Evolutionary conservation across 2,797 vertebrate species (phyloP), one percentile per base, ranked within the genome.

Genomic region (Eospalax fontanierii): DNA sequence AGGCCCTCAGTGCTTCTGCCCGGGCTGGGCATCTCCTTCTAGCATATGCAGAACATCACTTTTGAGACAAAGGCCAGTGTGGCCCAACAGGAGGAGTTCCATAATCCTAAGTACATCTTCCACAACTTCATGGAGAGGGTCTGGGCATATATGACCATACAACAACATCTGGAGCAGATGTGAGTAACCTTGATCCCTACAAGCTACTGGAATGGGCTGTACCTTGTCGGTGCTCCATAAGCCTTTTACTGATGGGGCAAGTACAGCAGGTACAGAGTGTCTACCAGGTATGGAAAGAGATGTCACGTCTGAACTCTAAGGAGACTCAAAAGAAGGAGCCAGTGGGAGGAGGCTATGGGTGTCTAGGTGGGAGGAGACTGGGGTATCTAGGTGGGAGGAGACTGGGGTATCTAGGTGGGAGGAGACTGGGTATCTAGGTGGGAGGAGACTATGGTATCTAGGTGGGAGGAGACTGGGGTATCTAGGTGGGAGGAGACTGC

Each of bases 81-180:
- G 43, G 50, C 96, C 16, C 97, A 99, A 91, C 98, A 99, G 98
- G 98, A 98, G 43, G 93, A 98, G 19, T 99, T 99, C 95, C 98
- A 97, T 80, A 97, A 99, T 12, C 98, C 98, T 74, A 98, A 97
- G 75, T 99, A 99, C 96, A 99, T 99, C 96, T 99, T 99, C 97
- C 99, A 99, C 88, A 98, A 99, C 93, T 99, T 99, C 98, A 99
- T 98, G 61, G 99, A 99, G 97, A 99, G 99, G 86, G 97, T 99
- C 38, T 99, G 99, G 99, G 99, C 99, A 2, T 99, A 99, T 93
- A 97, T 99, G 96, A 99, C 98, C 81, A 99, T 99, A 93, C 99
- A 99, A 50, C 99, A 99, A 83, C 98, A 99, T 18, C 98, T 99
- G 87, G 98, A 99, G 63, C 98, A 98, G 94, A 98, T 80, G 99